Evolutionary conservation across 1,140 invertebrate species (phyloP).

Genomic region (Daktulosphaira vitifoliae): DNA sequence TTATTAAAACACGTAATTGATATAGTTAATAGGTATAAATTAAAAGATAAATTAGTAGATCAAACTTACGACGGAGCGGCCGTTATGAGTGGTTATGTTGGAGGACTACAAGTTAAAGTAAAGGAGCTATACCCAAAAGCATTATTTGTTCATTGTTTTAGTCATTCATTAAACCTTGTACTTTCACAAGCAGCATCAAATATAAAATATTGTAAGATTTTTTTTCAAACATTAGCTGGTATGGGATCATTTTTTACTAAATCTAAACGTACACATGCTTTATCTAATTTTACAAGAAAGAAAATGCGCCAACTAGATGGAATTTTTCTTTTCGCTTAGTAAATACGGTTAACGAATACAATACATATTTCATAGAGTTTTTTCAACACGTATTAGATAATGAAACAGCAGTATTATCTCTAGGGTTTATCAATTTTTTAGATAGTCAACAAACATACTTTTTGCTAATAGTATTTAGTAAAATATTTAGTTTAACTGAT

Average conservation of each 20-base stretch:
- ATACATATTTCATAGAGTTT: not conserved
- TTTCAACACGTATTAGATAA: no score
- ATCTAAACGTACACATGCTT: slow-evolving; percentile 25
- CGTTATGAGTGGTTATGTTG: not conserved
- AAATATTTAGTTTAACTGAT: not conserved
- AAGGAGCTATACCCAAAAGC: not conserved
- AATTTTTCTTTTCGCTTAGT: no score
- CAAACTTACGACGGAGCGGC: slow-evolving; percentile 9
- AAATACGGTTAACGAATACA: no score
- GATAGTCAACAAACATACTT: not conserved
- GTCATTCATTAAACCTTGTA: not conserved
- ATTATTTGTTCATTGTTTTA: not conserved
- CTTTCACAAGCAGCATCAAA: slow-evolving; percentile 4
- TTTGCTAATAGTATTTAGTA: not conserved
- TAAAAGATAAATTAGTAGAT: not conserved
- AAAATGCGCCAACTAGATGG: no score
- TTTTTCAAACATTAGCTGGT: not conserved
- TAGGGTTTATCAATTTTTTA: not conserved
- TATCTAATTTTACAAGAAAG: slow-evolving; percentile 4
- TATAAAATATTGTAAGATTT: not conserved
- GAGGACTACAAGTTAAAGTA: not conserved
- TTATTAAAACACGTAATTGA: not conserved
- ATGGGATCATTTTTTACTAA: not conserved
- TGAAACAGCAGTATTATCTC: no score
- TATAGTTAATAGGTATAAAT: not conserved